Percentiles rank a stretch among this genome's conserved stretches.
phyloP scores from a whole-genome alignment of 2,113 vertebrate species.

The Sebastes schlegelii region DNA sequence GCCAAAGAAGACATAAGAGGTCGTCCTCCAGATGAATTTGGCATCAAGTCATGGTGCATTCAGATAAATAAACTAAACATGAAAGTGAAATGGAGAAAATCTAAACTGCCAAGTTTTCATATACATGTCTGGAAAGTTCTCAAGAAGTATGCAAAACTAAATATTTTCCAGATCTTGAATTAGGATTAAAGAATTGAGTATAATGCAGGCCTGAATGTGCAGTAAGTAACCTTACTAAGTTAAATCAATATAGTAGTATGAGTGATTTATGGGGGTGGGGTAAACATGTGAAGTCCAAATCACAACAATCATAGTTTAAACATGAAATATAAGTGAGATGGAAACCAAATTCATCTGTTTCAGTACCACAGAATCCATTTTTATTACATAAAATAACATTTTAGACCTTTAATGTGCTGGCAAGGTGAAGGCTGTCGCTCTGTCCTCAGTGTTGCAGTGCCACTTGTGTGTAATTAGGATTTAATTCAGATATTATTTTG shows the following conservation, averaged over 20 bases:
- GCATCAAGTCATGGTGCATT: neutral
- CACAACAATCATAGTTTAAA: neutral
- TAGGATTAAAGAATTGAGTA: neutral
- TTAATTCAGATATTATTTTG: neutral
- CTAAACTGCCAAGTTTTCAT: neutral
- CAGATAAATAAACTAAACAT: conserved; percentile 29
- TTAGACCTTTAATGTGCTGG: conserved; percentile 26
- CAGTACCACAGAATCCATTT: conserved; percentile 3
- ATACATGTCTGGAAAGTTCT: neutral
- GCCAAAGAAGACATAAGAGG: neutral
- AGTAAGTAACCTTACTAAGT: neutral
- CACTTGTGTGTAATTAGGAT: neutral
- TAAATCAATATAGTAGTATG: neutral
- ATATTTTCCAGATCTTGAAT: conserved; percentile 1
- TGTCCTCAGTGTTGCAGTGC: neutral
- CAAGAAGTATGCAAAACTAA: neutral
- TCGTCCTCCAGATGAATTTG: neutral
- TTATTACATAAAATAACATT: conserved; percentile 13
- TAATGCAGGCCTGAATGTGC: neutral
- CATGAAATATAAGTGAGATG: conserved; percentile 17
- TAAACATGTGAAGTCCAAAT: neutral
- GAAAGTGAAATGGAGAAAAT: conserved; percentile 15
- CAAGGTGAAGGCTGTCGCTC: conserved; percentile 2
- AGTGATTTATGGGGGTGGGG: too few relatives aligned
- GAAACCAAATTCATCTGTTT: conserved; percentile 15